Base-by-base conservation (phyloP, 2,888 invertebrate genomes). In the Leucophenga montana region DNA sequence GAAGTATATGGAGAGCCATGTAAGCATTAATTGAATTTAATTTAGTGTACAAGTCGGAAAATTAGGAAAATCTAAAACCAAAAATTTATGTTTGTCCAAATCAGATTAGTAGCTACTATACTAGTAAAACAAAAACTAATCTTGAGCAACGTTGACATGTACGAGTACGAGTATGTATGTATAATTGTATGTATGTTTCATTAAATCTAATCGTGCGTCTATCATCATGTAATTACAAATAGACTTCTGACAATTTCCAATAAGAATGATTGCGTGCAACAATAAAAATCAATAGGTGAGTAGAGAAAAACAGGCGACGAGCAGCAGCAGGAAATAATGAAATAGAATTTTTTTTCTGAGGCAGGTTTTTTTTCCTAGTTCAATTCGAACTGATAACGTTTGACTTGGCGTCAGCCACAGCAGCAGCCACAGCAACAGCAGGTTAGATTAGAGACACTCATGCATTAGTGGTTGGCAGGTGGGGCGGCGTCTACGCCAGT, bases 201-300 rank as follows among this genome's bases (percentile, higher is more conserved):
- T 81, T 78, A 79, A 81, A 84, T 83, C 79, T 81, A 83, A 81
- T 81, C 83, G 76, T 71, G 73, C 74, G 77, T 77, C 81, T 84
- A 81, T 83, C 81, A 79, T 73, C 73, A 75, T 84, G 83, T 84
- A 81, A 81, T 81, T 84, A 81, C 81, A 81, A 81, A 84, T 81
- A 84, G 65, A 44, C 16, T 31, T 14, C 27, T 57, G 57, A 57
- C 27, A 27, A 57, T 57, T 22, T 22, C 31, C 27, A 57, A 75
- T 77, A 70, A 75, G 31, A 57, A 54, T 54, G 57, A 22, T 57
- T 57, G 57, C 8, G 62, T 33, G 33, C 13, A 39, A n/a, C n/a
- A 59, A 59, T 50, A 68, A 71, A 62, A 66, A 70, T 66, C 64
- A 65, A 70, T 71, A 77, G 13, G 16, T 33, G 57, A 31, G 33